phyloP scores from a whole-genome alignment of 1,140 invertebrate species.

The Drosophila repleta region DNA sequence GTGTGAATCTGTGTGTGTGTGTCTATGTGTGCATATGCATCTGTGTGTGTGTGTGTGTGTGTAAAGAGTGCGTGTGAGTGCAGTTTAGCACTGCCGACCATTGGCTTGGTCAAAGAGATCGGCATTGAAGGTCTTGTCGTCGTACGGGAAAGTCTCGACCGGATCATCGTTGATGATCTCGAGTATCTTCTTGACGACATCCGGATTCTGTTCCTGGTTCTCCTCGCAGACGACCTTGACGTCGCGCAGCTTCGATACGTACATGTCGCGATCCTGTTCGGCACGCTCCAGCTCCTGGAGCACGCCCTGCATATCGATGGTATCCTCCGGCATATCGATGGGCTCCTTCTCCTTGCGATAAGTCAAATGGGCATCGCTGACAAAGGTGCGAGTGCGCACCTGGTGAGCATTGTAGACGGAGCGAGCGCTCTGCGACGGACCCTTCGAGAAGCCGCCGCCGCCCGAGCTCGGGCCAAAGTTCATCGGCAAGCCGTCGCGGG shows the following conservation, averaged over 20 bases:
- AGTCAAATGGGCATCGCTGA: not conserved
- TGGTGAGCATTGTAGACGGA: not conserved
- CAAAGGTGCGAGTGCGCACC: conserved; percentile 12
- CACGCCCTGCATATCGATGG: not conserved
- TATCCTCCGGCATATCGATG: not conserved
- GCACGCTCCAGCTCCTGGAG: not conserved
- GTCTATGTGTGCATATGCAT: not conserved
- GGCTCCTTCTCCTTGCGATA: conserved; percentile 2
- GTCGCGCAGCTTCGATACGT: conserved; percentile 1
- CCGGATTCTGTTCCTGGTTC: not conserved
- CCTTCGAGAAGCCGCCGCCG: not conserved
- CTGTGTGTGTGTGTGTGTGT: not conserved
- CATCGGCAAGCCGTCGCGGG: conserved; percentile 22
- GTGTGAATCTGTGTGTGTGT: not conserved
- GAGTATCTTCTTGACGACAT: conserved; percentile 8
- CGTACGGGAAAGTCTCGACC: not conserved
- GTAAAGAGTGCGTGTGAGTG: not conserved
- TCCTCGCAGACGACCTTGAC: conserved; percentile 12
- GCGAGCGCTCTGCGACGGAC: not conserved
- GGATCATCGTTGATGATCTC: conserved; percentile 5
- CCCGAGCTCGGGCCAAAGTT: conserved; percentile 21
- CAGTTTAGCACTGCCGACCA: conserved; percentile 1
- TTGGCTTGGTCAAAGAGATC: not conserved
- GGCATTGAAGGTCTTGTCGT: not conserved
- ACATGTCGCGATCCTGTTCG: conserved; percentile 16